Percentiles rank a stretch among this genome's conserved stretches.
Conservation (phyloP, 2,888 invertebrate genomes). For the Podotricha telesiphe region DNA sequence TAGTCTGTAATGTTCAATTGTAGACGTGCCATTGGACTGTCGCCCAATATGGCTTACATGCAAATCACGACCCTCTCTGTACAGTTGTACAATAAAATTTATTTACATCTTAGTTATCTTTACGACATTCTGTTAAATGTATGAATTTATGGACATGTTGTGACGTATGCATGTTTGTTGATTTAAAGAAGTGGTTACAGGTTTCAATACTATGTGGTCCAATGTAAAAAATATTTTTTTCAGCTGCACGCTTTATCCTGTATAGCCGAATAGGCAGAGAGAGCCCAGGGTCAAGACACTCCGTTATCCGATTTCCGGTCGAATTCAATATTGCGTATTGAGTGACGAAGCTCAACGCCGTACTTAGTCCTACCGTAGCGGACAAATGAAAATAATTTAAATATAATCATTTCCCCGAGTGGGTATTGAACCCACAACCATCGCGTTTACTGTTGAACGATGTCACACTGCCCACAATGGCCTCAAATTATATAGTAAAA, state of each 20-base stretch:
- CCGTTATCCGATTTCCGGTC: too few species aligned
- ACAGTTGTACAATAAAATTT: neutral
- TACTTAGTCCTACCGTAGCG: too few species aligned
- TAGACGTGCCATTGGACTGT: conserved; percentile 7
- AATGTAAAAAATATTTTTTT: neutral
- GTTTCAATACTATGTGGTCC: neutral
- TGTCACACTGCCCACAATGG: too few species aligned
- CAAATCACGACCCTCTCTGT: neutral
- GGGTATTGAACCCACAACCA: too few species aligned
- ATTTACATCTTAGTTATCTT: neutral
- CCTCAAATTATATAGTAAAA: too few species aligned
- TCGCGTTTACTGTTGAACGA: too few species aligned
- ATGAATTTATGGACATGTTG: neutral
- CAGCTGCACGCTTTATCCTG: neutral
- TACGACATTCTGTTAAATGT: neutral
- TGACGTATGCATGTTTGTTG: neutral
- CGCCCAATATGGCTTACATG: conserved; percentile 3
- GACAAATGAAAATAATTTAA: too few species aligned
- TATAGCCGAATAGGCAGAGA: too few species aligned
- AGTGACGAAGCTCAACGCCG: too few species aligned
- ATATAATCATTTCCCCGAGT: too few species aligned
- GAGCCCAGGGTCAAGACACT: too few species aligned
- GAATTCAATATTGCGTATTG: too few species aligned
- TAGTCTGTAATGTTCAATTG: neutral
- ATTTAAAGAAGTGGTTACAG: neutral